Conservation (phyloP, 2,797 vertebrate species). For the Pangasius macronema region DNA sequence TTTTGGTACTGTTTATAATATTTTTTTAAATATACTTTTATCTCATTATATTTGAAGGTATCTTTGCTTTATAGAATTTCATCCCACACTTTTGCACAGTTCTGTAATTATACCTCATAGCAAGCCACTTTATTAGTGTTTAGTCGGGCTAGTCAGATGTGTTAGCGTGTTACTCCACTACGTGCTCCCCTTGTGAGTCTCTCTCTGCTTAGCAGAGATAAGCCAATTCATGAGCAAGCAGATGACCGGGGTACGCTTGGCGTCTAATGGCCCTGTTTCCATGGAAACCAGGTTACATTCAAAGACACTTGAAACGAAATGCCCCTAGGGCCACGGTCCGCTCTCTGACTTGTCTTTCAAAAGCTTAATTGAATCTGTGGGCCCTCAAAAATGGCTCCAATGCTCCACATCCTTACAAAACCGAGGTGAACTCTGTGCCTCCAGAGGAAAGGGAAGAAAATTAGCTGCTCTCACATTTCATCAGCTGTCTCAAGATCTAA, state of each 20-base stretch:
- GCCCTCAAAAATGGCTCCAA: constrained; percentile 52
- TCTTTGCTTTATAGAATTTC: neutral
- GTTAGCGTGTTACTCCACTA: constrained; percentile 14
- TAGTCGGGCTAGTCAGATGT: constrained; percentile 1
- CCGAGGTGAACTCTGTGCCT: constrained; percentile 9
- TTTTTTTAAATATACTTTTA: neutral
- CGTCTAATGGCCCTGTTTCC: constrained; percentile 70
- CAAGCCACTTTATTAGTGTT: constrained; percentile 15
- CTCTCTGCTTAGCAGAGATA: constrained; percentile 37
- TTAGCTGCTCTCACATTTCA: constrained; percentile 28
- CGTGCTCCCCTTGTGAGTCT: constrained; percentile 40
- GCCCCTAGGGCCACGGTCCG: constrained; percentile 62
- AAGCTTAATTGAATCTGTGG: constrained; percentile 67
- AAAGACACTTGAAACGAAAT: constrained; percentile 58
- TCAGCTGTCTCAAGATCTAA: constrained; percentile 9
- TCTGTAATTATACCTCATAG: neutral
- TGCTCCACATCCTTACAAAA: constrained; percentile 20
- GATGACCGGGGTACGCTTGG: constrained; percentile 46
- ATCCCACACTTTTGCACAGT: neutral
- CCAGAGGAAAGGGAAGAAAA: constrained; percentile 30
- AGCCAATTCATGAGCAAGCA: constrained; percentile 53
- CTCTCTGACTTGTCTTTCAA: constrained; percentile 64
- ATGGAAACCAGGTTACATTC: constrained; percentile 74
- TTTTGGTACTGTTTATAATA: neutral
- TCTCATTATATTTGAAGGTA: neutral